Percentiles rank a stretch among this genome's conserved stretches.
phyloP scores from a whole-genome alignment of 2,113 vertebrate species.

The Channa maculata region DNA sequence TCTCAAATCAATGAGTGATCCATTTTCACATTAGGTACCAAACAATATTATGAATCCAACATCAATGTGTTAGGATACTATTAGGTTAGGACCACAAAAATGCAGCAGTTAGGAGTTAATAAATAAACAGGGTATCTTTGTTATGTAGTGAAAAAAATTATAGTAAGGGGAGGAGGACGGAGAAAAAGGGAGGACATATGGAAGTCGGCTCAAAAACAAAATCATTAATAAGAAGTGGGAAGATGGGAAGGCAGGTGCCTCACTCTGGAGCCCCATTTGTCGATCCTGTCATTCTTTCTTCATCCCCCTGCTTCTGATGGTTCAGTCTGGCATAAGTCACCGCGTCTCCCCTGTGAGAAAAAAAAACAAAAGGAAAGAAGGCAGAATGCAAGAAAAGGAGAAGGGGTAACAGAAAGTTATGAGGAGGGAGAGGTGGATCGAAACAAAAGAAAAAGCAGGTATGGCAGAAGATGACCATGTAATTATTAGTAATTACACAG shows the following conservation, averaged over 20 bases:
- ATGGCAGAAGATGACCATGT: constrained; percentile 9
- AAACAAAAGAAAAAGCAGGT: constrained; percentile 22
- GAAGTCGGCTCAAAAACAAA: constrained; percentile 2
- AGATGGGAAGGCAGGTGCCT: background rate
- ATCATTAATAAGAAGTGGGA: background rate
- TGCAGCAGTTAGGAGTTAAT: constrained; percentile 25
- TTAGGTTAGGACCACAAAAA: constrained; percentile 29
- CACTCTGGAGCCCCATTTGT: constrained; percentile 85
- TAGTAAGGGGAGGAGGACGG: background rate
- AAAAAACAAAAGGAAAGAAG: background rate
- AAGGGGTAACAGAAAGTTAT: constrained; percentile 23
- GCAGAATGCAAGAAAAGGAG: constrained; percentile 14
- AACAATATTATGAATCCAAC: constrained; percentile 31
- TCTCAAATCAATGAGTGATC: constrained; percentile 1
- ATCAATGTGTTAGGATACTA: constrained; percentile 9
- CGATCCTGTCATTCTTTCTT: constrained; percentile 85
- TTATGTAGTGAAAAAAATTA: constrained; percentile 20
- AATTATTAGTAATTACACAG: constrained; percentile 23
- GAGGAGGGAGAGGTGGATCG: constrained; percentile 16
- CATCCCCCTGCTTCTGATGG: constrained; percentile 90
- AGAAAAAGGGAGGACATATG: constrained; percentile 30
- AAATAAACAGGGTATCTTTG: constrained; percentile 41
- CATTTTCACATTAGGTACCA: constrained; percentile 28
- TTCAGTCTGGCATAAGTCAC: constrained; percentile 93
- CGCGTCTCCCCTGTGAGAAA: constrained; percentile 88